These are phyloP conservation scores for Paramacrobiotus metropolitanus DNA, from an alignment of 1,140 invertebrate genomes.

Conservation along the genomic window DNA sequence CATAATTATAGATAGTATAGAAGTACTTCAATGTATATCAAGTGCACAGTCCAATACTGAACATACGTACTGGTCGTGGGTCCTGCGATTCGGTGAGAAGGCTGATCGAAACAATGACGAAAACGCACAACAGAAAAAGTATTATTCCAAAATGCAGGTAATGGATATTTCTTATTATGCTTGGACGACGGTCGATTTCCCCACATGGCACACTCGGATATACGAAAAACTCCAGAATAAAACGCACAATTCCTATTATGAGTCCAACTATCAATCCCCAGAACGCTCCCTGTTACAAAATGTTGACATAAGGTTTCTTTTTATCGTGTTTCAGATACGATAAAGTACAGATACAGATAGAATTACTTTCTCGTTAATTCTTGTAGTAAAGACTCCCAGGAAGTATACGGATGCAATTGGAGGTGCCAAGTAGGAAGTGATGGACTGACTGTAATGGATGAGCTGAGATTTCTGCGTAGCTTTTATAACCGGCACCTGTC, in stretches of 20 bases:
- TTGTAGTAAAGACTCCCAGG: constrained; percentile 24
- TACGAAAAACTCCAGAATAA: constrained; percentile 23
- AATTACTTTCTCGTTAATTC: constrained; percentile 27
- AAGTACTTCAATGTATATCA: no score
- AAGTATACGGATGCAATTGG: constrained; percentile 28
- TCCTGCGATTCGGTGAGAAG: constrained; percentile 25
- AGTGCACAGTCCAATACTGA: no score
- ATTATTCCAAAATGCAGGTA: constrained; percentile 27
- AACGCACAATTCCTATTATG: constrained; percentile 19
- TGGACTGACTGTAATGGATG: constrained; percentile 29
- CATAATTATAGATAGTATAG: no score
- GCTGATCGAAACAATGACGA: constrained; percentile 16
- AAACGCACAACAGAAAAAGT: constrained; percentile 17
- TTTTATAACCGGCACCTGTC: constrained; percentile 25
- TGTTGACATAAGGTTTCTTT: no score
- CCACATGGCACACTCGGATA: constrained; percentile 22
- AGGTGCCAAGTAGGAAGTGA: constrained; percentile 28
- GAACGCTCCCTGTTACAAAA: constrained; percentile 26
- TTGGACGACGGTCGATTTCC: constrained; percentile 19
- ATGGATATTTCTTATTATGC: constrained; percentile 25
- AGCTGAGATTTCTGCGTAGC: constrained; percentile 27
- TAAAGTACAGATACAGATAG: no score
- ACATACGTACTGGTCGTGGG: no score
- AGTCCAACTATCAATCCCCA: constrained; percentile 22
- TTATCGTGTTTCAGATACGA: no score